Evolutionary conservation across 1,140 invertebrate genomes (phyloP).

Genomic region (Gyrodactylus salaris): DNA sequence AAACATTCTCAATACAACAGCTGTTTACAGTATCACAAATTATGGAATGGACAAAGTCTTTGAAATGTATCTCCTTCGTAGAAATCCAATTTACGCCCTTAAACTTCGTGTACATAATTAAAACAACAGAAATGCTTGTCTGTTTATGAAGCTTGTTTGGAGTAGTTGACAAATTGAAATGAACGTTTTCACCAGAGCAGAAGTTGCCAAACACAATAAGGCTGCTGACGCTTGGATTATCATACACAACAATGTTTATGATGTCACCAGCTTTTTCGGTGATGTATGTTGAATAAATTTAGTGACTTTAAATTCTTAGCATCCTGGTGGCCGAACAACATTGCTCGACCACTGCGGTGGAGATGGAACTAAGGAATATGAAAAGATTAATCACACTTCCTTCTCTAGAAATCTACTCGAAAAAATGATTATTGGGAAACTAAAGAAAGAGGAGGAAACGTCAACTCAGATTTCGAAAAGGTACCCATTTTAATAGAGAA

Average conservation of each 20-base stretch:
- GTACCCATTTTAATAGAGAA: too few species aligned
- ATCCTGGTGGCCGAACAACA: background rate
- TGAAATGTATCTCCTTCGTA: background rate
- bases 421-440: background rate
- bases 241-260: slow-evolving; percentile 29
- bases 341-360: background rate
- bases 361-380: background rate
- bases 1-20: background rate
- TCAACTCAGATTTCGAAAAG: background rate
- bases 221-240: slow-evolving; percentile 16
- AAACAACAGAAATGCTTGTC: background rate
- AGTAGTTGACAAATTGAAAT: background rate
- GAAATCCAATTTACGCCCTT: background rate
- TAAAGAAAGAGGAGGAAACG: background rate
- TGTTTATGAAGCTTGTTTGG: background rate
- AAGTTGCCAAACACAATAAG: background rate
- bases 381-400: background rate
- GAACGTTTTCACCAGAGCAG: background rate
- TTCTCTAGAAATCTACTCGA: background rate
- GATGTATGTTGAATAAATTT: slow-evolving; percentile 20
- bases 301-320: background rate
- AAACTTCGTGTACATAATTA: background rate
- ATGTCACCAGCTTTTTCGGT: slow-evolving; percentile 29
- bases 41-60: background rate
- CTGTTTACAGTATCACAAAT: background rate